Conservation (phyloP, 2,113 vertebrate species). For the Anas platyrhynchos region DNA sequence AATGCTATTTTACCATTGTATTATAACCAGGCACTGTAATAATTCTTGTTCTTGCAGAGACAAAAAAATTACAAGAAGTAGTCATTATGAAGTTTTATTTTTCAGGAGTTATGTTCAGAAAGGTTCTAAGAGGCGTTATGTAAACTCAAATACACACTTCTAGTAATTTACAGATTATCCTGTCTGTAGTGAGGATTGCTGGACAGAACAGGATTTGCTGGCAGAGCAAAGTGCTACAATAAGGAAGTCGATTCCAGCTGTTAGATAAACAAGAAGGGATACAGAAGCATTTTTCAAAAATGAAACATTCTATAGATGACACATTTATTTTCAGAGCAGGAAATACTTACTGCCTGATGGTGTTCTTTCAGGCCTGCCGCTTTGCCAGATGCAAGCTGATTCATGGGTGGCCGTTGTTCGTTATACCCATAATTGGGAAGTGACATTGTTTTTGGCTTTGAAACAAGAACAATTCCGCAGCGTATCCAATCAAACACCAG, state of each 20-base stretch:
- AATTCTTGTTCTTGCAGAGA: neutral
- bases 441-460: neutral
- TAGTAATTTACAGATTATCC: neutral
- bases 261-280: neutral
- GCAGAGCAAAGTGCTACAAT: neutral
- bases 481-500: neutral
- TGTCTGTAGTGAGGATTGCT: neutral
- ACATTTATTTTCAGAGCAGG: neutral
- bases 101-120: neutral
- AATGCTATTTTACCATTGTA: accelerated
- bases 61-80: neutral
- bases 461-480: neutral
- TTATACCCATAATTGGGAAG: neutral
- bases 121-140: neutral
- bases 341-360: neutral
- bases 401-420: neutral
- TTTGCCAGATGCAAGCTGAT: neutral
- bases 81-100: neutral
- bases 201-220: neutral
- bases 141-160: neutral
- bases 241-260: neutral
- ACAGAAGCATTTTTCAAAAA: neutral
- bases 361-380: neutral
- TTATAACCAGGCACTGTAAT: neutral
- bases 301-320: neutral